phyloP scores from a whole-genome alignment of 1,140 invertebrate genomes.

The Drosophila kanapiae region DNA sequence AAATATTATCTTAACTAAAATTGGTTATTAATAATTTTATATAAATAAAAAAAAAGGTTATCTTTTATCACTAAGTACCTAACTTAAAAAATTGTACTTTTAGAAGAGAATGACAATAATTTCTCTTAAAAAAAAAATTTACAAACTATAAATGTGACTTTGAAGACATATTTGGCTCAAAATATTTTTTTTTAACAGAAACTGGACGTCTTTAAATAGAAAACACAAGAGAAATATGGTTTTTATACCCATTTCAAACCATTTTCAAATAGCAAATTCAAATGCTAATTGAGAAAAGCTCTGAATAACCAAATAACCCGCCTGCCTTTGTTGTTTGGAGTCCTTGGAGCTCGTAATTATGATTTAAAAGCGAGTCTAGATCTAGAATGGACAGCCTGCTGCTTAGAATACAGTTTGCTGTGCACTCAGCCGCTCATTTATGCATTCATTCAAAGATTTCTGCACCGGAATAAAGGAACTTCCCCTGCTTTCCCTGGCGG shows the following conservation, averaged over 20 bases:
- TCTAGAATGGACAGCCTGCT: conserved; percentile 18
- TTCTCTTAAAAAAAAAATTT: too few species aligned
- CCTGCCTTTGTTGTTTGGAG: not conserved
- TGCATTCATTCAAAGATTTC: conserved; percentile 59
- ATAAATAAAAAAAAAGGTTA: too few species aligned
- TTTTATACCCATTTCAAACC: not conserved
- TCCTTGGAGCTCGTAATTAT: conserved; percentile 45
- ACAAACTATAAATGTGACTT: too few species aligned
- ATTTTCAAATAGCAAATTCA: not conserved
- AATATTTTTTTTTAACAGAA: too few species aligned
- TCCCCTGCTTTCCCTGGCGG: not conserved
- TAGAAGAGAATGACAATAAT: too few species aligned
- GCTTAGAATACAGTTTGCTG: conserved; percentile 25
- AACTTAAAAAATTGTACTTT: too few species aligned
- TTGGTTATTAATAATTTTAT: too few species aligned
- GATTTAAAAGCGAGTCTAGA: conserved; percentile 36
- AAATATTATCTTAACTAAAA: too few species aligned
- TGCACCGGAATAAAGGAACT: conserved; percentile 7
- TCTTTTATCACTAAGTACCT: too few species aligned
- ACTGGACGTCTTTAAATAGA: too few species aligned
- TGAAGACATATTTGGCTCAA: too few species aligned
- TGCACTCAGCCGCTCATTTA: conserved; percentile 63
- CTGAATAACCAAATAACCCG: not conserved
- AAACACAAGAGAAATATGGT: not conserved
- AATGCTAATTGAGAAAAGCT: not conserved